Conservation (phyloP, 2,113 vertebrate species). For the Ploceus nigricollis region DNA sequence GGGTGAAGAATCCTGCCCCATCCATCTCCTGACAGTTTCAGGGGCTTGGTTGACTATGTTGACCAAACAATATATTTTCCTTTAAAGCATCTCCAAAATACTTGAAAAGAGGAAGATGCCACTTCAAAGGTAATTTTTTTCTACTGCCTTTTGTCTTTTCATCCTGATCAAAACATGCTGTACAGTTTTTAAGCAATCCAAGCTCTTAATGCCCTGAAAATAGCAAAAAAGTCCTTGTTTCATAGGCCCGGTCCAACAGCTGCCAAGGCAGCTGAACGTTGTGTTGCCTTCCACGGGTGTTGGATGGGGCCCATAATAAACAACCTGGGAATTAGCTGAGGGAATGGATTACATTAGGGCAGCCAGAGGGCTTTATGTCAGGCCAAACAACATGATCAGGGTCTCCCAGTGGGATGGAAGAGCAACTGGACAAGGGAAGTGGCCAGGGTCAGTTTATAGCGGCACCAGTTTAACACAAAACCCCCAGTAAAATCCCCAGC, state of each 20-base stretch:
- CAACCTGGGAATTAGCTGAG: slow-evolving; percentile 7
- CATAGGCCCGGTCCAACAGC: not conserved
- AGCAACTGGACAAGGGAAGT: not conserved
- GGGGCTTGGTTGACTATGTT: not conserved
- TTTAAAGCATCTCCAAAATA: not conserved
- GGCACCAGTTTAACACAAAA: not conserved
- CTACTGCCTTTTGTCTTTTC: not conserved
- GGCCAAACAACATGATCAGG: not conserved
- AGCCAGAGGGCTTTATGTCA: not conserved
- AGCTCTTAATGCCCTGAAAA: not conserved
- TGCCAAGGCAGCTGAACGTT: not conserved
- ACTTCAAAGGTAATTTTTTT: not conserved
- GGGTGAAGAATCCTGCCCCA: not conserved
- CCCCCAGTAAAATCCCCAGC: not conserved
- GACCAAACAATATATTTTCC: not conserved
- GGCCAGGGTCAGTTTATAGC: not conserved
- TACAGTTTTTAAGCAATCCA: not conserved
- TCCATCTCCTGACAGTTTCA: not conserved
- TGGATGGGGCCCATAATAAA: not conserved
- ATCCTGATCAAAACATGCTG: not conserved
- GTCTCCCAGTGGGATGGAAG: not conserved
- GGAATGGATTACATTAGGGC: not conserved
- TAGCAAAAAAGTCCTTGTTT: not conserved
- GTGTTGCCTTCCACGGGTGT: not conserved
- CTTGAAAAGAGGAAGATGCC: not conserved